These are phyloP conservation scores for Rapana venosa DNA, from an alignment of 2,888 invertebrate species.

Conservation along the genomic window DNA sequence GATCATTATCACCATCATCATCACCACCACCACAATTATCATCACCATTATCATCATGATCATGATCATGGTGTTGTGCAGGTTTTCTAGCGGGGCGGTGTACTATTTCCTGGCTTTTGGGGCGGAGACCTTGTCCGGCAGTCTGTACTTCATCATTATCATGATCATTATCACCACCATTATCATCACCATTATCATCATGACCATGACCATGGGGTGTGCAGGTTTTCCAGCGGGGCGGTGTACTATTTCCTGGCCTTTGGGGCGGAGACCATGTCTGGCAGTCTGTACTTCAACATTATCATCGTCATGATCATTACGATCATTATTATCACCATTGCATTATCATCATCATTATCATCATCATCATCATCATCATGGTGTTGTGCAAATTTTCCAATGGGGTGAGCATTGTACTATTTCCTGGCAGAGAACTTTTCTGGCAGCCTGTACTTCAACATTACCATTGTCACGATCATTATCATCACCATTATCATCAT, in stretches of 20 bases:
- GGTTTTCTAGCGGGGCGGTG: conserved; percentile 25
- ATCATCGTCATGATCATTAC: too few relatives aligned
- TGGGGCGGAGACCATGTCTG: conserved; percentile 30
- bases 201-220: neutral
- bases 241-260: conserved; percentile 30
- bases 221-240: conserved; percentile 30
- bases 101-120: neutral
- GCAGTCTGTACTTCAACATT: conserved; percentile 32
- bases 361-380: neutral
- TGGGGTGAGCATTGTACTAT: conserved; percentile 7
- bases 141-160: neutral
- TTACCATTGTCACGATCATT: neutral
- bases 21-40: too few relatives aligned
- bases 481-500: too few relatives aligned
- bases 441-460: too few relatives aligned
- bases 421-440: too few relatives aligned
- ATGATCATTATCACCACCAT: neutral
- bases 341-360: too few relatives aligned
- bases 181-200: neutral
- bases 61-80: too few relatives aligned
- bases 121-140: neutral
- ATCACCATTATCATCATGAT: too few relatives aligned
- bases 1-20: too few relatives aligned
- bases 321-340: too few relatives aligned
- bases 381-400: conserved; percentile 18